Conservation (phyloP, 2,797 vertebrate genomes). For the Pogoniulus pusillus region DNA sequence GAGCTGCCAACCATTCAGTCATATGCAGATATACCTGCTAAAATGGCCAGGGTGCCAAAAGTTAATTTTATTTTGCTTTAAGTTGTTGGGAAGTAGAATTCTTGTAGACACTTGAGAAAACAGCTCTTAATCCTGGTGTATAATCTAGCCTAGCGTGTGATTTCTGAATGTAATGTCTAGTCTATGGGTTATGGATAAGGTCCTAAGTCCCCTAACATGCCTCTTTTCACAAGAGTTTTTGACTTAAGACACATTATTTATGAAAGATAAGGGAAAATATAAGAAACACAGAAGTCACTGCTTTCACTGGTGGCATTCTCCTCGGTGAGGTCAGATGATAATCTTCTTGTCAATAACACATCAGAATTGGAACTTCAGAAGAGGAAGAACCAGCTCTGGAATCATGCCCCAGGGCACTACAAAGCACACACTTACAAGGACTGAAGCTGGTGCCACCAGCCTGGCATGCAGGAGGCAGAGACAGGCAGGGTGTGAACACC, state of each 20-base stretch:
- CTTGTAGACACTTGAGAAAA: not conserved
- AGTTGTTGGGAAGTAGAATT: not conserved
- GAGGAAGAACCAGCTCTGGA: not conserved
- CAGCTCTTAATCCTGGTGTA: not conserved
- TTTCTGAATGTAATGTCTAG: not conserved
- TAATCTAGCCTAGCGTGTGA: not conserved
- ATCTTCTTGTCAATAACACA: not conserved
- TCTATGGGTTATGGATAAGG: not conserved
- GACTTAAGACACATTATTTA: not conserved
- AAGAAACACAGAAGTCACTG: not conserved
- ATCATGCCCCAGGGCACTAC: fast-evolving
- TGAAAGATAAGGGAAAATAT: not conserved
- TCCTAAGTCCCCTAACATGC: not conserved
- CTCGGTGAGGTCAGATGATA: not conserved
- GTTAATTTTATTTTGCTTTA: not conserved
- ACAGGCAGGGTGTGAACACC: fast-evolving
- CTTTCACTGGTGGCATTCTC: not conserved
- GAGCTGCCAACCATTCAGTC: not conserved
- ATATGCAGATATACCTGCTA: not conserved
- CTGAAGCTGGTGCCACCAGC: not conserved
- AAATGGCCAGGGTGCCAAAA: not conserved
- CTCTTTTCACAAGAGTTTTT: not conserved
- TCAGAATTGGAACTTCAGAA: not conserved
- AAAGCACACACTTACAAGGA: not conserved
- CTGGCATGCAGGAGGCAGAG: not conserved